These are phyloP conservation scores for Ostrea denselamellosa DNA, from an alignment of 1,140 invertebrate genomes.

Conservation along the genomic window DNA sequence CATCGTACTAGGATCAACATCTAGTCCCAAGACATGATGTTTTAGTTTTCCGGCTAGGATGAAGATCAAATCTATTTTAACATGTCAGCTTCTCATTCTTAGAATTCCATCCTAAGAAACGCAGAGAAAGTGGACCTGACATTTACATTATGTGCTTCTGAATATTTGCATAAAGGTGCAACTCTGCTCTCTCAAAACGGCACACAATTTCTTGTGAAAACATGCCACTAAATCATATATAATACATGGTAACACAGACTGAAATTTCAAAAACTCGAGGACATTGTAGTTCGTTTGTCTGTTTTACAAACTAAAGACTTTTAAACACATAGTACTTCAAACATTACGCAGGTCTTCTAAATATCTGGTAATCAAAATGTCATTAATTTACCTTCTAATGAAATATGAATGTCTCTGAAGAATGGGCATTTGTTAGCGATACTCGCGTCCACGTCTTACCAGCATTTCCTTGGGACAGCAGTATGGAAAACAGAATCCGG, in stretches of 20 bases:
- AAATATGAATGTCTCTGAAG: background rate
- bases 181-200: background rate
- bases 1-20: background rate
- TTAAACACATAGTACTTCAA: background rate
- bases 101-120: slow-evolving; percentile 20
- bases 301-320: background rate
- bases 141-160: background rate
- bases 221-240: background rate
- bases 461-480: slow-evolving; percentile 4
- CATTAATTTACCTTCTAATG: slow-evolving; percentile 26
- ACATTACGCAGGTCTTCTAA: background rate
- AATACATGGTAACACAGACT: background rate
- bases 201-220: background rate
- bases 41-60: background rate
- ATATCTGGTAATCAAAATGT: background rate
- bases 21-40: too few species aligned
- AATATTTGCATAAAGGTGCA: background rate
- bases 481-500: background rate
- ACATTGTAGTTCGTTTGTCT: background rate
- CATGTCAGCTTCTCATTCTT: slow-evolving; percentile 16
- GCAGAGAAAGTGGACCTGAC: background rate
- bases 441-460: background rate
- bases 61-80: slow-evolving; percentile 1
- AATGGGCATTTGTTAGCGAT: background rate
- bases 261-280: background rate